Conservation (phyloP, 2,113 vertebrate species). For the Tetrao urogallus region DNA sequence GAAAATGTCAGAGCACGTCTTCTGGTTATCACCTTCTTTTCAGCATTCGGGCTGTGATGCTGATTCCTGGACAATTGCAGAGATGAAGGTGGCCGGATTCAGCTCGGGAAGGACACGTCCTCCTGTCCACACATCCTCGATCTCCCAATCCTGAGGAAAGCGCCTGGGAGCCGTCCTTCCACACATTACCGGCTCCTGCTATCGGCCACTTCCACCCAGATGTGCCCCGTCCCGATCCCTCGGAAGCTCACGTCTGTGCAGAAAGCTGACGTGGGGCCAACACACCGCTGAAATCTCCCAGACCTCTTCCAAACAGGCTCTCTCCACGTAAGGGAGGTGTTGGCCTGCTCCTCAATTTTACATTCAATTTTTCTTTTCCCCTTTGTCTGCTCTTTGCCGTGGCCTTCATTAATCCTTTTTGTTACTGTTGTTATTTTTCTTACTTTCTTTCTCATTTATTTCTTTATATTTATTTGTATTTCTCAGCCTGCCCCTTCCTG, state of each 20-base stretch:
- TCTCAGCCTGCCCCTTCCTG: neutral
- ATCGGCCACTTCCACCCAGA: neutral
- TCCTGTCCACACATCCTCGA: neutral
- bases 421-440: too few relatives aligned
- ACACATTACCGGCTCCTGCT: fast-evolving
- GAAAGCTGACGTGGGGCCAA: neutral
- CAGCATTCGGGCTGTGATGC: neutral
- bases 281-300: fast-evolving
- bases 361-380: neutral
- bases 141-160: neutral
- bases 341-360: neutral
- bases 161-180: neutral
- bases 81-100: neutral
- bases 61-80: neutral
- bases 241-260: neutral
- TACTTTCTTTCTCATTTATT: neutral
- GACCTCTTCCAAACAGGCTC: neutral
- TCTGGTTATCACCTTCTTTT: neutral
- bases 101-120: neutral
- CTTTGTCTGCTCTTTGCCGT: neutral
- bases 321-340: neutral
- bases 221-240: fast-evolving
- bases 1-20: neutral
- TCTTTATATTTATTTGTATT: neutral
- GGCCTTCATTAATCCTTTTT: neutral